These are phyloP conservation scores for Geophilus truncorum DNA, from an alignment of 2,888 invertebrate genomes.

Conservation along the genomic window DNA sequence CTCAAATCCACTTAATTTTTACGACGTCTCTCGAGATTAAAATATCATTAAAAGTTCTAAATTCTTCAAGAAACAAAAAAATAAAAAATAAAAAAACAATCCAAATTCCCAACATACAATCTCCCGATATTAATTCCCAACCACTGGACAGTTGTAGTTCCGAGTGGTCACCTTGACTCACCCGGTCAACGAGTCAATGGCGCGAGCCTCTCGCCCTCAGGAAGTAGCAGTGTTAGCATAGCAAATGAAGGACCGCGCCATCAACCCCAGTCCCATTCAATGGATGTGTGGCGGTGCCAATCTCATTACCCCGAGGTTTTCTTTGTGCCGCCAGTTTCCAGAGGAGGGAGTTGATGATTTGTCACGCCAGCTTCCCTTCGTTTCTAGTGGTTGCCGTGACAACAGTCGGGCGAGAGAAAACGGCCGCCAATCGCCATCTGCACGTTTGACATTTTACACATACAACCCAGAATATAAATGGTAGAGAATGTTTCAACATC, in stretches of 20 bases:
- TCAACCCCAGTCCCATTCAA: background rate
- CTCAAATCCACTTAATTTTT: background rate
- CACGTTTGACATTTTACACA: background rate
- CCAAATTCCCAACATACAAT: background rate
- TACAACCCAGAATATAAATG: too few species aligned
- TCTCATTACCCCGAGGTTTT: slow-evolving; percentile 21
- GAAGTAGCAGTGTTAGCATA: background rate
- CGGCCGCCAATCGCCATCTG: background rate
- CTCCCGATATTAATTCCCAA: background rate
- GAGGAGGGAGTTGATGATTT: slow-evolving; percentile 19
- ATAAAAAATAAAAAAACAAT: background rate
- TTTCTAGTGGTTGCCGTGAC: background rate
- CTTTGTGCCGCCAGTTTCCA: slow-evolving; percentile 15
- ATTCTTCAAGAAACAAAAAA: background rate
- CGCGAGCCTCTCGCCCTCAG: background rate
- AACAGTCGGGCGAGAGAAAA: background rate
- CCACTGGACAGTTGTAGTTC: background rate
- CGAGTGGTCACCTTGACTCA: background rate
- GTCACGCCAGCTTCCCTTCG: background rate
- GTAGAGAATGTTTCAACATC: too few species aligned
- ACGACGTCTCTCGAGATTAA: background rate
- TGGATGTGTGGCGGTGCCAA: background rate
- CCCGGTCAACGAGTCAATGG: background rate
- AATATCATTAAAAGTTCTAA: background rate
- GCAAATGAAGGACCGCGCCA: background rate